Evolutionary conservation across 2,113 vertebrate species (phyloP).

Genomic region (Sinosuthora webbiana): DNA sequence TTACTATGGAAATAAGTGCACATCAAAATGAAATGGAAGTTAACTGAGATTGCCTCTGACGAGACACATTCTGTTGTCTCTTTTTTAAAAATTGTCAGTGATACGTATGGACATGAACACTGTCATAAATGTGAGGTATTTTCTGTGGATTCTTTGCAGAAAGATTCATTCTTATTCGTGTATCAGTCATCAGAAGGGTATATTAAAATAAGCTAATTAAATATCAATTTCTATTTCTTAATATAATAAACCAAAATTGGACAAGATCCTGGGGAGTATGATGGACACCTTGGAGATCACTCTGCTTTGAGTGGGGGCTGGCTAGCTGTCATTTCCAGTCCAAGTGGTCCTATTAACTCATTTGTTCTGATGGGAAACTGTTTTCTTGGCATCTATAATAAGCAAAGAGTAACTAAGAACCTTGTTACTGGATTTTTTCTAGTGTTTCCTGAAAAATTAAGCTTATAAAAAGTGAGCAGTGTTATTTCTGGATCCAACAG

Average conservation of each 20-base stretch:
- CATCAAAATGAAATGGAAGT: background rate
- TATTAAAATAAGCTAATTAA: background rate
- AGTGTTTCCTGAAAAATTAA: background rate
- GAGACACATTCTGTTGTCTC: background rate
- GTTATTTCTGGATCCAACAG: background rate
- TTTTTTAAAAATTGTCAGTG: background rate
- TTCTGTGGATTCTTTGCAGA: background rate
- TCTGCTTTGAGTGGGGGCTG: background rate
- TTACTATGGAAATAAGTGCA: background rate
- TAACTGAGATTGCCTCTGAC: background rate
- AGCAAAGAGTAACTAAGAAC: background rate
- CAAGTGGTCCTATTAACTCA: background rate
- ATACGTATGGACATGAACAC: background rate
- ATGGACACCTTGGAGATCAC: background rate
- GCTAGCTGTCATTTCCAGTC: background rate
- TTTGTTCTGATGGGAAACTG: rapidly evolving
- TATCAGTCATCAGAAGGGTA: background rate
- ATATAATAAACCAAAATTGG: background rate
- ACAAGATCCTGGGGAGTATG: background rate
- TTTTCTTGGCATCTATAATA: background rate
- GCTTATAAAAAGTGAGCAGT: background rate
- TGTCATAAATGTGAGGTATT: background rate
- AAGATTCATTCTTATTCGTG: background rate
- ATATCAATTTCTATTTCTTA: background rate
- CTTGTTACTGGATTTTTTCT: background rate